Evolutionary conservation across 2,113 vertebrate genomes (phyloP).

Genomic region (Oryzias curvinotus): DNA sequence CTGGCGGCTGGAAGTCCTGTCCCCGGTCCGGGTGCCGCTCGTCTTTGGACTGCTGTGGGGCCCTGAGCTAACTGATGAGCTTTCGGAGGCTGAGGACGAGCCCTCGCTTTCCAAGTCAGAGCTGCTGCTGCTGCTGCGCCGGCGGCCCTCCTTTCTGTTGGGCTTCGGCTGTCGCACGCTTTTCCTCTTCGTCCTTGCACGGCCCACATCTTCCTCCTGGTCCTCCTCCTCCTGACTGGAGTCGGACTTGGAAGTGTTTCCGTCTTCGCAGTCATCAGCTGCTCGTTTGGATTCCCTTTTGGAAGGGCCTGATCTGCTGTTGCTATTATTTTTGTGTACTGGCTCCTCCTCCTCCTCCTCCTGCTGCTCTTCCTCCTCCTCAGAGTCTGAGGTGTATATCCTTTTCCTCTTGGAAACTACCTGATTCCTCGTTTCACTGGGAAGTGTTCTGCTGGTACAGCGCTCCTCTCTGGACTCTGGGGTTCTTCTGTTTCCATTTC

Average conservation of each 20-base stretch:
- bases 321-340: slow-evolving; percentile 38
- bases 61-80: slow-evolving; percentile 67
- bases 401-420: slow-evolving; percentile 69
- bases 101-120: slow-evolving; percentile 63
- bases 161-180: slow-evolving; percentile 55
- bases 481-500: slow-evolving; percentile 41
- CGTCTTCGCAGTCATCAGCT: slow-evolving; percentile 12
- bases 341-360: slow-evolving; percentile 16
- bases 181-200: slow-evolving; percentile 36
- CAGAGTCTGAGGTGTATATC: slow-evolving; percentile 73
- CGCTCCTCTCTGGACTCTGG: background rate
- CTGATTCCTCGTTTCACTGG: slow-evolving; percentile 30
- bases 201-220: slow-evolving; percentile 17
- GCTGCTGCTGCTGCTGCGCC: slow-evolving; percentile 37
- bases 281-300: slow-evolving; percentile 46
- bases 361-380: slow-evolving; percentile 44
- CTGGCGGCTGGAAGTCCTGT: slow-evolving; percentile 36
- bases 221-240: slow-evolving; percentile 36
- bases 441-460: slow-evolving; percentile 22
- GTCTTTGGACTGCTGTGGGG: slow-evolving; percentile 74
- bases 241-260: slow-evolving; percentile 29
- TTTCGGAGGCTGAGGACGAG: slow-evolving; percentile 58
- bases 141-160: too few species aligned
- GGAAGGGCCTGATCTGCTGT: slow-evolving; percentile 29
- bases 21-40: slow-evolving; percentile 29